Conservation (phyloP, 2,888 invertebrate genomes). For the Linhomoeus sp. region DNA sequence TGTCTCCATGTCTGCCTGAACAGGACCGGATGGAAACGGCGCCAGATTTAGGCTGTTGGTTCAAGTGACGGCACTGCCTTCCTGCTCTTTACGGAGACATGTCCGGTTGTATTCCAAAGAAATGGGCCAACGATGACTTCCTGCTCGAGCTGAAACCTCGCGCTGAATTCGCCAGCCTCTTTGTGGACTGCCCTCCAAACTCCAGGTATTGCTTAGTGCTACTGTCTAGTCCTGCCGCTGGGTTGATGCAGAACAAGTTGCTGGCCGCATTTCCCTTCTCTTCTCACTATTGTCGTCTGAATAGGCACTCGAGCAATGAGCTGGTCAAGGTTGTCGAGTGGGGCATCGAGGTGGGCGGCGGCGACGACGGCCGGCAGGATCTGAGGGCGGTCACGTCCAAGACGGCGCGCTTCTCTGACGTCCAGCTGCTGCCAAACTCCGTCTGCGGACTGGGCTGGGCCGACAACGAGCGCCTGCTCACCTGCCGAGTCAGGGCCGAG, state of each 20-base stretch:
- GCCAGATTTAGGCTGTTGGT: no score
- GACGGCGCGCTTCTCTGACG: no score
- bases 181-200: slow-evolving; percentile 15
- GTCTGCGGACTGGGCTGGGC: slow-evolving; percentile 14
- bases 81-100: no score
- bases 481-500: slow-evolving; percentile 16
- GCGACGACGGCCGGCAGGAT: background rate
- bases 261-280: background rate
- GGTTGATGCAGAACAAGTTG: background rate
- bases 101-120: no score
- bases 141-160: slow-evolving; percentile 14
- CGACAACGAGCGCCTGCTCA: slow-evolving; percentile 14
- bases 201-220: background rate
- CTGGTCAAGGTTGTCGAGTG: background rate
- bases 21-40: no score
- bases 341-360: background rate
- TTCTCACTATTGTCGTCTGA: background rate
- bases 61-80: no score
- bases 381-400: background rate
- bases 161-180: slow-evolving; percentile 11
- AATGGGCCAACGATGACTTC: slow-evolving; percentile 6
- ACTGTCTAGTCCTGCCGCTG: background rate
- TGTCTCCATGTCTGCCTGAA: no score
- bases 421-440: no score
- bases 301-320: background rate